phyloP scores from a whole-genome alignment of 2,113 vertebrate species.

The Parus major region DNA sequence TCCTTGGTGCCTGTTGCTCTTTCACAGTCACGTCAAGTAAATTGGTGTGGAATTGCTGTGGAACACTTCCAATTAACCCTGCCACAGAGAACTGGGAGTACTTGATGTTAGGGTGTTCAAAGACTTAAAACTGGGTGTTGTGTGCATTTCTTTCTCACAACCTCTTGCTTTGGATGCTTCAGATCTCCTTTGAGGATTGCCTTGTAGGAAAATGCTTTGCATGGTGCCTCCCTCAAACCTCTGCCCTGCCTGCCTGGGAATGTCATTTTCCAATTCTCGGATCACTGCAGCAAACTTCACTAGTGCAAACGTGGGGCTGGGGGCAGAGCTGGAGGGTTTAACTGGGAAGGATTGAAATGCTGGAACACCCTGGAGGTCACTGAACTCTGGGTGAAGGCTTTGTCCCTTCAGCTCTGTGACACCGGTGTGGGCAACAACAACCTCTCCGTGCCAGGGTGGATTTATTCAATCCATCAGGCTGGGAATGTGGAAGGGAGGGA shows the following conservation, averaged over 20 bases:
- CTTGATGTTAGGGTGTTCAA: background rate
- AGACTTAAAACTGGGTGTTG: background rate
- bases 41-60: background rate
- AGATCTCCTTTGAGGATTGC: background rate
- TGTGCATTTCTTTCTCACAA: background rate
- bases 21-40: background rate
- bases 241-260: background rate
- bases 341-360: background rate
- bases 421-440: background rate
- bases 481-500: background rate
- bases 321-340: conserved; percentile 1
- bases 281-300: conserved; percentile 9
- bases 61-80: background rate
- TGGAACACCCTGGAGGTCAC: background rate
- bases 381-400: background rate
- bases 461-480: background rate
- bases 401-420: background rate
- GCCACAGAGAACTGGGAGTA: background rate
- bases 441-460: background rate
- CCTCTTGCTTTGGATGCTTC: conserved; percentile 19
- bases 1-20: background rate
- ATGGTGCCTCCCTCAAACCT: background rate
- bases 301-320: background rate
- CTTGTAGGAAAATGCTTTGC: conserved; percentile 10
- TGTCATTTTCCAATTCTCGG: background rate